Percentiles rank a stretch among this genome's conserved stretches.
phyloP scores from a whole-genome alignment of 1,140 invertebrate genomes.

The Coelopa frigida region DNA sequence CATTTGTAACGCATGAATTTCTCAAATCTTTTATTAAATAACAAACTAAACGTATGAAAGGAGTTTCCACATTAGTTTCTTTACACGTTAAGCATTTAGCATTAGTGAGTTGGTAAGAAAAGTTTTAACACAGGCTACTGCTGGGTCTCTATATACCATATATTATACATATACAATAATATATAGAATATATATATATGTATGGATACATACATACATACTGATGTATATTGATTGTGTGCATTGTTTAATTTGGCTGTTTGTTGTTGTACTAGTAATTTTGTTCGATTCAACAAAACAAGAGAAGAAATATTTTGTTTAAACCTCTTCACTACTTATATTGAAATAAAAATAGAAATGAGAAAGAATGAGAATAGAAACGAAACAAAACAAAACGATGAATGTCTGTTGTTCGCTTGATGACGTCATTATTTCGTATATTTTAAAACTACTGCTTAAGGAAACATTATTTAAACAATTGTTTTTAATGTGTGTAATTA shows the following conservation, averaged over 20 bases:
- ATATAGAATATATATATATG: neutral
- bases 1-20: too few species aligned
- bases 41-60: too few species aligned
- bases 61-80: too few species aligned
- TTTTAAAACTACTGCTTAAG: neutral
- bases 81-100: too few species aligned
- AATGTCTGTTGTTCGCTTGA: neutral
- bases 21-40: too few species aligned
- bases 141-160: too few species aligned
- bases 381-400: too few species aligned
- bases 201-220: neutral
- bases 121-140: too few species aligned
- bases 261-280: too few species aligned
- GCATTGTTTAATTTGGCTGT: neutral
- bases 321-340: neutral
- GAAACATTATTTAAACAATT: constrained; percentile 1
- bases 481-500: neutral
- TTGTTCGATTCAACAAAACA: neutral
- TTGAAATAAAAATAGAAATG: constrained; percentile 5
- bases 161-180: neutral
- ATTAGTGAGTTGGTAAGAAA: too few species aligned
- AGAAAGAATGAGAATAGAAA: constrained; percentile 6
- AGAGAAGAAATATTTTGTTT: neutral
- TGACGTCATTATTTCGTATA: too few species aligned
- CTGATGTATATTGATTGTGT: neutral